Evolutionary conservation across 2,888 invertebrate genomes (phyloP), one percentile per base, ranked within the genome.

Genomic region (Scaptomyza parva): DNA sequence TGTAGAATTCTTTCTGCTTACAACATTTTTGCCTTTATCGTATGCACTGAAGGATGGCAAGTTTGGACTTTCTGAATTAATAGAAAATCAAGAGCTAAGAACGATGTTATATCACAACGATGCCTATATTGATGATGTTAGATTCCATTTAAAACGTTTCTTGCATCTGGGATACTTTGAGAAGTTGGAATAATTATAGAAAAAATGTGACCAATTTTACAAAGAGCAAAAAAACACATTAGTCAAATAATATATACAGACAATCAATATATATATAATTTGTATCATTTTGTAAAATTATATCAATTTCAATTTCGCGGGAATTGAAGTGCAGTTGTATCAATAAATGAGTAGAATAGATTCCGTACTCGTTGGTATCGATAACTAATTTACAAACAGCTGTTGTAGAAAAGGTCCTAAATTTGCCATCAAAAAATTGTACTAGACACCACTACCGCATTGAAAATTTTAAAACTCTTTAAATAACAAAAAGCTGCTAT

Each of bases 101-200:
- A n/a, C 22, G 8, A 33, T 24, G 0, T 51, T 60, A n/a, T 76
- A 65, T 54, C 30, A 17, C 8, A 30, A 72, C 51, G 40, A 69
- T 0, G 64, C 41, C 6, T 76, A 72, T 22, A 41, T 83, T 1
- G 44, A 62, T 3, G 78, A 86, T 30, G 47, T 84, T n/a, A 37
- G 62, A 30, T 52, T 33, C 26, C 47, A 14, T 20, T 26, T 75
- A 4, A 75, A 71, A 47, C 62, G 61, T 11, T 71, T 62, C 37
- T 52, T 75, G 12, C 44, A 76, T 44, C 48, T 65, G 35, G 83
- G 83, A 0, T 82, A 83, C 52, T 75, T 83, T 55, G 78, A 78
- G 22, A 55, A 64, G 2, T 22, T 65, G 40, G n/a, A 60, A 30
- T 39, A 40, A 44, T n/a, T n/a, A 20, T 8, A 26, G 26, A 3